Percentiles rank a stretch among this genome's conserved stretches.
These are phyloP conservation scores for Reticulitermes lucifugus DNA, from an alignment of 2,888 invertebrate species.

Conservation along the genomic window DNA sequence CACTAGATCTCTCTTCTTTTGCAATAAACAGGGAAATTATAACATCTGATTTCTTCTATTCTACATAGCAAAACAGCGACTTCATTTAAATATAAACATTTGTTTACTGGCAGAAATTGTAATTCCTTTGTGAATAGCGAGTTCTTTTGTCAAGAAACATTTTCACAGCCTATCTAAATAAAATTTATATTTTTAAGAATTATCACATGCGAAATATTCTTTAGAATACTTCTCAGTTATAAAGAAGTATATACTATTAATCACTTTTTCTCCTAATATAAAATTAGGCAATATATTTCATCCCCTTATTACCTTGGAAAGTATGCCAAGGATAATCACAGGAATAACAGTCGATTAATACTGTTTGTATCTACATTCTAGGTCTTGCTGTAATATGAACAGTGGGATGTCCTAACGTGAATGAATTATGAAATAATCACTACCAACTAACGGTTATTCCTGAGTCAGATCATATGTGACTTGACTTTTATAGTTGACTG, in stretches of 20 bases:
- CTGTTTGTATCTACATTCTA: not conserved
- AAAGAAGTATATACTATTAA: not conserved
- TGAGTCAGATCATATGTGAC: not conserved
- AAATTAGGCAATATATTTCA: not conserved
- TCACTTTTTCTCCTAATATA: not conserved
- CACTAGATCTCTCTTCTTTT: no score
- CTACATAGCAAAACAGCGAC: not conserved
- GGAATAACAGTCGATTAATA: not conserved
- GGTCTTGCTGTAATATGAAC: not conserved
- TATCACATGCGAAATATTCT: not conserved
- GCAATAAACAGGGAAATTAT: not conserved
- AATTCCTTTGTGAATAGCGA: no score
- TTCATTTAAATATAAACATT: not conserved
- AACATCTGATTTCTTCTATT: not conserved
- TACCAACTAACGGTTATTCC: not conserved
- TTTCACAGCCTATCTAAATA: not conserved
- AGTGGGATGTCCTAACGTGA: not conserved
- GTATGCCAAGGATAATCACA: not conserved
- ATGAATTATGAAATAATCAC: slow-evolving; percentile 2
- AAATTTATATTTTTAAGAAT: not conserved
- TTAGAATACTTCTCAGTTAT: not conserved
- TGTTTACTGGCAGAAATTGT: not conserved
- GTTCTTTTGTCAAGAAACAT: not conserved
- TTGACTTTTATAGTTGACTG: not conserved
- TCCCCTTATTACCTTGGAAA: not conserved